These are phyloP conservation scores for Semicossyphus pulcher DNA, from an alignment of 2,113 vertebrate species.

Conservation along the genomic window DNA sequence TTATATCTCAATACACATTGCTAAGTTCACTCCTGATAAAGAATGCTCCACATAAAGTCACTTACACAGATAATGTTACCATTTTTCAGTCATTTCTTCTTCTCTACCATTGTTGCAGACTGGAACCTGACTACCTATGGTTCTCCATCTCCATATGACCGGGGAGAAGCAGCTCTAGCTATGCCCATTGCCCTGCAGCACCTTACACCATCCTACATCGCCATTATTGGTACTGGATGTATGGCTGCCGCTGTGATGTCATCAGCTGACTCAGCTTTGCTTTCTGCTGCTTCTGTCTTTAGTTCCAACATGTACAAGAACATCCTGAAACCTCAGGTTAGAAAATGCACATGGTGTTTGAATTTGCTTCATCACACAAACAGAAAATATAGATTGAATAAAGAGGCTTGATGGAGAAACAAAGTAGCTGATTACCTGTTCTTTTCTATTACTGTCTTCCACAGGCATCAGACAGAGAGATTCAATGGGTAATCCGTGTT, in stretches of 20 bases:
- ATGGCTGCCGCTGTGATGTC: constrained; percentile 69
- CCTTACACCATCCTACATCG: constrained; percentile 48
- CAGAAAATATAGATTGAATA: no score
- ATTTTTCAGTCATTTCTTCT: not conserved
- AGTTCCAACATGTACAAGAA: constrained; percentile 58
- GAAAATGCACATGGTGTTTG: not conserved
- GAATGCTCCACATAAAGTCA: no score
- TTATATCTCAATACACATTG: no score
- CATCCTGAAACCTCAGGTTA: constrained; percentile 49
- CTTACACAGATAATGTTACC: no score
- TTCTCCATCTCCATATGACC: constrained; percentile 44
- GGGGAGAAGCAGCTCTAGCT: constrained; percentile 27
- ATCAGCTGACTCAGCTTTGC: constrained; percentile 69
- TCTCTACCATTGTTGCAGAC: constrained; percentile 23
- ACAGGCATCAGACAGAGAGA: constrained; percentile 81
- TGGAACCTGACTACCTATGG: constrained; percentile 61
- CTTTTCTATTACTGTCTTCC: not conserved
- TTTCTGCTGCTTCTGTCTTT: constrained; percentile 69
- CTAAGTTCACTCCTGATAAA: not conserved
- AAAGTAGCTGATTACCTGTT: not conserved
- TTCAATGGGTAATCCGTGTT: constrained; percentile 76
- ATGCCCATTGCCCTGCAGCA: constrained; percentile 48
- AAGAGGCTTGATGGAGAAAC: not conserved
- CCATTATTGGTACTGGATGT: constrained; percentile 47
- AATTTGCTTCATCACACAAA: not conserved